These are phyloP conservation scores for Grammomys surdaster DNA, from an alignment of 2,113 vertebrate genomes.

Conservation along the genomic window DNA sequence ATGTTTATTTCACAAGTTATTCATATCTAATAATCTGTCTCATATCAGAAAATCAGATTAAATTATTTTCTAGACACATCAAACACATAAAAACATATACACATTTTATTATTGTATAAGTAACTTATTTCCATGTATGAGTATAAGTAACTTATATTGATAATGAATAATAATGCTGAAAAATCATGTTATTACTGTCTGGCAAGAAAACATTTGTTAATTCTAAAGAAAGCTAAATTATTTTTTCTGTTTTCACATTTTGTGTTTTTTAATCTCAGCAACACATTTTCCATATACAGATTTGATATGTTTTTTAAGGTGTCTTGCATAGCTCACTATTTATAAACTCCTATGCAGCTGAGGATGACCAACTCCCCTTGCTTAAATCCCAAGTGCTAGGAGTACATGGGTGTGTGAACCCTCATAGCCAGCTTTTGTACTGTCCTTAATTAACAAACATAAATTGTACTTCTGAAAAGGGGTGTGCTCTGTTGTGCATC, in stretches of 20 bases:
- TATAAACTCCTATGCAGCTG: neutral
- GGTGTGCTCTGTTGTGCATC: neutral
- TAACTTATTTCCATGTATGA: neutral
- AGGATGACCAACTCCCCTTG: neutral
- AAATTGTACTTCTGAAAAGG: neutral
- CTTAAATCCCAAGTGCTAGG: neutral
- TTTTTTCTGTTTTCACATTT: neutral
- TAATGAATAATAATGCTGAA: slow-evolving; percentile 9
- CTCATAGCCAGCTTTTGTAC: neutral
- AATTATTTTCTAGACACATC: neutral
- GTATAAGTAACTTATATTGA: neutral
- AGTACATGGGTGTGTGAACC: neutral
- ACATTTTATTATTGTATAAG: neutral
- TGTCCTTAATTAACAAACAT: neutral
- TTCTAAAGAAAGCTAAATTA: neutral
- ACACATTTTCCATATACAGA: neutral
- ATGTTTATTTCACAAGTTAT: slow-evolving; percentile 9
- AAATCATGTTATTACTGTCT: neutral
- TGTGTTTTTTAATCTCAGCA: neutral
- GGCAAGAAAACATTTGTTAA: neutral
- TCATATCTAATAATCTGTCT: slow-evolving; percentile 6
- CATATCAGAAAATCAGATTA: neutral
- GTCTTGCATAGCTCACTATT: neutral
- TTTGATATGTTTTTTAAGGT: neutral
- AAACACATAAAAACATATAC: slow-evolving; percentile 1